Evolutionary conservation across 2,888 invertebrate genomes (phyloP).

Genomic region (Ennomos quercinarius): DNA sequence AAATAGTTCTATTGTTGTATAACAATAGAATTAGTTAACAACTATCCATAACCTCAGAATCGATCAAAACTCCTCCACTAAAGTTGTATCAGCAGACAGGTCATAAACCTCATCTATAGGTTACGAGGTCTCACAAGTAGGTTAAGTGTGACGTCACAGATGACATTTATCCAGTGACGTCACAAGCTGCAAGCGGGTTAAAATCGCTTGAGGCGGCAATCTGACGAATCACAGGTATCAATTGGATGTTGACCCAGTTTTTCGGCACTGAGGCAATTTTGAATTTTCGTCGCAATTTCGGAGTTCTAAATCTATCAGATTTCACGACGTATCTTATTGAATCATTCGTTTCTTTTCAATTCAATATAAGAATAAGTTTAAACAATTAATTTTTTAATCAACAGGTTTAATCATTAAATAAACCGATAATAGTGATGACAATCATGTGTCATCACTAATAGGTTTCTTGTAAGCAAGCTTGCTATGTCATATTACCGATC

Average conservation of each 20-base stretch:
- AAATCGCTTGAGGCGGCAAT: constrained; percentile 6
- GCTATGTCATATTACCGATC: no score
- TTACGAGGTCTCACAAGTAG: constrained; percentile 49
- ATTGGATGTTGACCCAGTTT: constrained; percentile 7
- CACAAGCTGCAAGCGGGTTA: constrained; percentile 31
- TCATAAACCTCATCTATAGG: constrained; percentile 44
- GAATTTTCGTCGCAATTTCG: no score
- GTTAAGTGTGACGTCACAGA: constrained; percentile 55
- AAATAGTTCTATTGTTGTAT: no score
- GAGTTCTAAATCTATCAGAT: no score
- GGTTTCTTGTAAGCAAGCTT: no score
- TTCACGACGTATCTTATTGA: no score
- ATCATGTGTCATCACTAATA: no score
- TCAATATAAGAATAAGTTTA: no score
- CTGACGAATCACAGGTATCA: constrained; percentile 7
- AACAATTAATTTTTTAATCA: no score
- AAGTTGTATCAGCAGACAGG: constrained; percentile 25
- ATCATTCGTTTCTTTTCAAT: no score
- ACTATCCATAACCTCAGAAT: background rate
- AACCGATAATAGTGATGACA: no score
- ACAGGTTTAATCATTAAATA: no score
- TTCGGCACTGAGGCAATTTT: background rate
- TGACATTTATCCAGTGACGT: constrained; percentile 55
- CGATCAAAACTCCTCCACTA: constrained; percentile 10
- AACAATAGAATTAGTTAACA: background rate